Evolutionary conservation across 92 coral and sea anemone species (phyloP), one percentile per base, ranked within the genome.

Genomic region (Zoanthus sansibaricus): DNA sequence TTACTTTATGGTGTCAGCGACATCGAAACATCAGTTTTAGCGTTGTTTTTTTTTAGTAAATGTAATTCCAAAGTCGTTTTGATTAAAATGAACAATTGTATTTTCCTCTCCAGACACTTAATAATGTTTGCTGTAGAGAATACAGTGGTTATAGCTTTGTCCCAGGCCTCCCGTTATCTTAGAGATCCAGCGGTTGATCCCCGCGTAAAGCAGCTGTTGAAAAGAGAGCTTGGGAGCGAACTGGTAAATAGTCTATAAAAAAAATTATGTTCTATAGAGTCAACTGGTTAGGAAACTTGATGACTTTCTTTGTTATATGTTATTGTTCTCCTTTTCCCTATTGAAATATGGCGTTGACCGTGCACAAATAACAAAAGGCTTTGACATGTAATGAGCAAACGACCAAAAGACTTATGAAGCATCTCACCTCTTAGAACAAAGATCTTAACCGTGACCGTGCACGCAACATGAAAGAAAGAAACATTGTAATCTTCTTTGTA

Each of bases 141-240:
- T 79, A 91, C 99, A 5, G 69, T 97, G 70, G 86, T 97, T 54
- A 84, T 97, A 17, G 90, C 94, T 71, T 67, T 97, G 83, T 97
- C 98, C 70, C 99, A 97, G 83, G 97, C 99, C 48, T 91, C 95
- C 66, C 96, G 98, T 16, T 97, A 92, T 89, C 94, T 97, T 61
- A 92, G 95, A 90, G 99, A 97, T 88, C 95, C 98, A 10, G 77
- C 90, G 49, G 94, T 97, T 10, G 98, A 97, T 91, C 94, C 89
- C 71, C 91, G 98, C 87, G 95, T 92, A 80, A 97, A 97, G 83
- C 97, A 93, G 87, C 90, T 95, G 16, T 89, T 97, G 2, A 97
- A 97, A 76, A 90, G 99, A 88, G 98, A 95, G 82, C 99, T 97
- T 77, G 97, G 97, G 0, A 97, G 98, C 86, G 99, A 97, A 85